phyloP scores from a whole-genome alignment of 2,888 invertebrate genomes.

The Pristionchus japonicus region DNA sequence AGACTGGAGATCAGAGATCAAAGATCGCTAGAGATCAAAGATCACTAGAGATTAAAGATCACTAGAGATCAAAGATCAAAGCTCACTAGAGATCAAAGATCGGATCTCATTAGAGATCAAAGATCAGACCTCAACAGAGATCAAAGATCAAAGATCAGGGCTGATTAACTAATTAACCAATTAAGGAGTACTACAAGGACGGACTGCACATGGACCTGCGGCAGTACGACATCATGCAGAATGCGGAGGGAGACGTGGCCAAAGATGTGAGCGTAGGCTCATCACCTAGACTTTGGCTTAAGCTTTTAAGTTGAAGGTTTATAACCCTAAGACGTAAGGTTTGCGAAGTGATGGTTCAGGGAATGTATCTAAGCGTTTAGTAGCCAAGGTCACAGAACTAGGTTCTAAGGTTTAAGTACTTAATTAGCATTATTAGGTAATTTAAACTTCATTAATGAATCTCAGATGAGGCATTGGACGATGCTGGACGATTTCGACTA shows the following conservation, averaged over 20 bases:
- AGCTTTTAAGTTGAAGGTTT: too few relatives aligned
- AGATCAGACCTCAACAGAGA: too few relatives aligned
- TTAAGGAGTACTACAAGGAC: background rate
- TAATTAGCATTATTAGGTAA: background rate
- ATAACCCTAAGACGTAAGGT: too few relatives aligned
- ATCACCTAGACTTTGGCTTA: background rate
- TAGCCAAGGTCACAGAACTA: too few relatives aligned
- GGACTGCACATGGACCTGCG: slow-evolving; percentile 3
- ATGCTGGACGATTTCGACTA: slow-evolving; percentile 6
- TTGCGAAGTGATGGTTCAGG: too few relatives aligned
- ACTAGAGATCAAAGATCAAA: background rate
- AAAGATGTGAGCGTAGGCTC: background rate
- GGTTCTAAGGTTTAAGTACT: background rate
- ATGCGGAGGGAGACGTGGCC: background rate
- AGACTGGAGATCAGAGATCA: too few relatives aligned
- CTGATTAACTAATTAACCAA: background rate
- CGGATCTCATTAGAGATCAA: background rate
- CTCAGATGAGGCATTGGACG: background rate
- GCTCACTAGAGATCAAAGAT: too few relatives aligned
- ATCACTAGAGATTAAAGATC: background rate
- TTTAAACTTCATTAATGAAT: background rate
- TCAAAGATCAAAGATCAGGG: too few relatives aligned
- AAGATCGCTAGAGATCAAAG: too few relatives aligned
- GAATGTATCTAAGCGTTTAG: too few relatives aligned
- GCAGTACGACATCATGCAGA: background rate